Percentiles rank a stretch among this genome's conserved stretches.
Evolutionary conservation across 92 coral and sea anemone genomes (phyloP).

Genomic region (Galaxea fascicularis): DNA sequence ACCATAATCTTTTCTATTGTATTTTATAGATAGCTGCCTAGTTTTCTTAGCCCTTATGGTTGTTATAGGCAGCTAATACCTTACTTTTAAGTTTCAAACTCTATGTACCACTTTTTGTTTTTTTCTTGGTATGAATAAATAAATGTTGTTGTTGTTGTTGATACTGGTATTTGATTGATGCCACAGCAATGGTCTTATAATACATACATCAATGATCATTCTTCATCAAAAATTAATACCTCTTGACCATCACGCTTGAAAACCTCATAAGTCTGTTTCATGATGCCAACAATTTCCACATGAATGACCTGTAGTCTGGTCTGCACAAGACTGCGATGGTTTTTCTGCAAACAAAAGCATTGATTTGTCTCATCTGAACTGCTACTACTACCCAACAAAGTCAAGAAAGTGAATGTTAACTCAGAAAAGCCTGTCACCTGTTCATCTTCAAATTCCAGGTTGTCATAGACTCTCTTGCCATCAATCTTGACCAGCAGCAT

Average conservation of each 20-base stretch:
- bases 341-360: slow-evolving; percentile 69
- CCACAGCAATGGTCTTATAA: too few species aligned
- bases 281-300: slow-evolving; percentile 88
- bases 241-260: slow-evolving; percentile 97
- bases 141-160: too few species aligned
- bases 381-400: not conserved
- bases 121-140: too few species aligned
- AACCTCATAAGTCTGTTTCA: slow-evolving; percentile 95
- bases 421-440: slow-evolving; percentile 66
- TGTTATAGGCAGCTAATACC: too few species aligned
- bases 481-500: slow-evolving; percentile 96
- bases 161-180: too few species aligned
- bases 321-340: slow-evolving; percentile 87
- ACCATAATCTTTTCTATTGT: too few species aligned
- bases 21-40: too few species aligned
- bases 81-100: too few species aligned
- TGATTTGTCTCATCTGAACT: not conserved
- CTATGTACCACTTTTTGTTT: too few species aligned
- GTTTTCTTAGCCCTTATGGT: too few species aligned
- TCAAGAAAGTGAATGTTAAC: not conserved
- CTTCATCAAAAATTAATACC: slow-evolving; percentile 45
- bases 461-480: slow-evolving; percentile 96
- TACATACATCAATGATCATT: not conserved
- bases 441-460: slow-evolving; percentile 99
- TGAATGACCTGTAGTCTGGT: slow-evolving; percentile 93